These are phyloP conservation scores for Drosophila lini DNA, from an alignment of 1,140 invertebrate species.

Conservation along the genomic window DNA sequence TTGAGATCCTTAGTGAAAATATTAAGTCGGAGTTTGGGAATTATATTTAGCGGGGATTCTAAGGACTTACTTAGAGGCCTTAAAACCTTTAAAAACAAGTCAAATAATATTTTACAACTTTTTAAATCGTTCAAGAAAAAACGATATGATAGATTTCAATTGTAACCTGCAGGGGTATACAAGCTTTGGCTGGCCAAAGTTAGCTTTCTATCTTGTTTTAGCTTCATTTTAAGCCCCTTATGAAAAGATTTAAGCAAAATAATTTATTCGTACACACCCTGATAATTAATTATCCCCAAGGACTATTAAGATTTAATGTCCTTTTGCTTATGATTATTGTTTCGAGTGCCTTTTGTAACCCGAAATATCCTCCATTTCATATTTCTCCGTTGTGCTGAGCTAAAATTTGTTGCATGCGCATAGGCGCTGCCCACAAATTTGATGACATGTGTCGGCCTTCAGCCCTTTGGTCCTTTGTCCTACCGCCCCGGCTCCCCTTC, in stretches of 20 bases:
- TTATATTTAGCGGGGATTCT: too few species aligned
- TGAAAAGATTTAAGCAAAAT: too few species aligned
- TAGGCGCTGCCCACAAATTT: constrained; percentile 52
- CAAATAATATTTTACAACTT: too few species aligned
- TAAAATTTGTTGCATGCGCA: constrained; percentile 50
- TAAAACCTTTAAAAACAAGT: too few species aligned
- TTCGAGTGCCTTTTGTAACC: constrained; percentile 6
- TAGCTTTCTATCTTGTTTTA: too few species aligned
- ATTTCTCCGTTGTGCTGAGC: not conserved
- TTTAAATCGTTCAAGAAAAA: too few species aligned
- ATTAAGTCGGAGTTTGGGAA: too few species aligned
- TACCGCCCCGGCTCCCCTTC: not conserved
- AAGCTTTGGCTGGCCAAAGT: too few species aligned
- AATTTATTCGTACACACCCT: not conserved
- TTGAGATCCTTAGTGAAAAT: too few species aligned
- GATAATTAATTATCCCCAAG: not conserved
- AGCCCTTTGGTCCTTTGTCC: not conserved
- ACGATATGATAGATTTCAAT: too few species aligned
- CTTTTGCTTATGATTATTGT: not conserved
- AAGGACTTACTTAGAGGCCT: too few species aligned
- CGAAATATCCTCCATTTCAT: not conserved
- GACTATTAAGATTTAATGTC: not conserved
- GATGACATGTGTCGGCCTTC: constrained; percentile 38
- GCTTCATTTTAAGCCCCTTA: not conserved
- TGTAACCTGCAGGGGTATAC: too few species aligned